Base-by-base conservation (phyloP, 2,888 invertebrate species). In the Linnaemya vulpina region DNA sequence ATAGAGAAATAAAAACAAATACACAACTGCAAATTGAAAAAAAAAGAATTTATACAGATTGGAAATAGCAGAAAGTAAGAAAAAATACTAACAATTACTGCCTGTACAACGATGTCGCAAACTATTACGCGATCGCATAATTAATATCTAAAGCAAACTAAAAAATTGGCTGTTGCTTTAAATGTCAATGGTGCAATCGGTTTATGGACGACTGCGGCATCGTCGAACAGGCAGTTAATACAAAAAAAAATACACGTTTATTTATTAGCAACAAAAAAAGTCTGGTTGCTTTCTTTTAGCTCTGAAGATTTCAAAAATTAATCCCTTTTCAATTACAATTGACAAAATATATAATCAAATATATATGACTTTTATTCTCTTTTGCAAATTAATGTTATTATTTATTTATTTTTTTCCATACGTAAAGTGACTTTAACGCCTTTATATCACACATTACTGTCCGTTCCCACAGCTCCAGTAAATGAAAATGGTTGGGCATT, bases 401-500 rank as follows among this genome's bases (percentile, higher is more conserved):
- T 38, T 75, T 71, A 51, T 71, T 65, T 76, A 51, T 43, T 46
- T 58, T 62, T 30, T 65, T 22, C 30, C 25, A 49, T 25, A 49
- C 25, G 62, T 79, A n/a, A 46, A 46, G 22, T 40, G 43, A 46
- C 60, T 60, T 55, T 7, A 65, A 58, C 43, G 13, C 46, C 17
- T 53, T 74, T 65, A 58, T 83, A 92, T 95, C 94, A 95, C 92
- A 95, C 95, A 91, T 95, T 95, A 91, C 95, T 95, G 89, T 94
- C 95, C 87, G 93, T 94, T 83, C 93, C 91, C 87, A 96, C 96
- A 90, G 94, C 94, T 89, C 94, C 95, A 87, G 96, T 95, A 92
- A 96, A 94, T 93, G 95, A 95, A 92, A 96, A 94, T 60, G 97
- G 96, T 92, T 96, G 96, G 91, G 96, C 96, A 94, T 96, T 96